Percentiles rank a stretch among this genome's conserved stretches.
Conservation (phyloP, 2,113 vertebrate genomes). For the Caloenas nicobarica region DNA sequence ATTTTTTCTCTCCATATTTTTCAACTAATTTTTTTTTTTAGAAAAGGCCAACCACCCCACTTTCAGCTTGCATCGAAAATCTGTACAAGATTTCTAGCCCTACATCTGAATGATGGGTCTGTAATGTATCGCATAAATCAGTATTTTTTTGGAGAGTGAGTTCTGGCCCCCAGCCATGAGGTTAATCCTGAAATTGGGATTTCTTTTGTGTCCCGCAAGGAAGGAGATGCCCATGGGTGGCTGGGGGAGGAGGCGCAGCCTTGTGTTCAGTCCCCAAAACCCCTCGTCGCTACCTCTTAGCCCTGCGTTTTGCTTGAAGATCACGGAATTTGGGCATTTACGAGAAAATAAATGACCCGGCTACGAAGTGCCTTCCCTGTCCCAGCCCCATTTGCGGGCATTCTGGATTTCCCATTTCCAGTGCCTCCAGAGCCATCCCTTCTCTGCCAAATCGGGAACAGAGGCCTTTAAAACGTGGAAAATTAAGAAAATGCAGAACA, state of each 20-base stretch:
- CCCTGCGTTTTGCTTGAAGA: background rate
- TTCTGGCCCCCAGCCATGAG: rapidly evolving
- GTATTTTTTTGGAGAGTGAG: background rate
- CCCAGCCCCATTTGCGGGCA: background rate
- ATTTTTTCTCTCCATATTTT: constrained; percentile 31
- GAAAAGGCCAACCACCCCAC: background rate
- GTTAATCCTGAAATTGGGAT: rapidly evolving
- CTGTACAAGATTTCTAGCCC: background rate
- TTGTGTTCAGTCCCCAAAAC: too few species aligned
- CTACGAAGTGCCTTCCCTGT: background rate
- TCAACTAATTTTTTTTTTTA: background rate
- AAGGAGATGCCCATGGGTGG: too few species aligned
- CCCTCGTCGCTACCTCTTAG: too few species aligned
- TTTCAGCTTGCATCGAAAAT: background rate
- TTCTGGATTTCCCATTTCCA: background rate
- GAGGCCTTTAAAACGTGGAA: constrained; percentile 76
- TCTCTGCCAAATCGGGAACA: constrained; percentile 66
- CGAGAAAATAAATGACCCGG: background rate
- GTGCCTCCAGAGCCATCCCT: constrained; percentile 11
- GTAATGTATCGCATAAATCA: rapidly evolving
- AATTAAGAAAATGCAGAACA: constrained; percentile 78
- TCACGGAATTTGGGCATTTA: background rate
- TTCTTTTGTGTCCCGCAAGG: rapidly evolving
- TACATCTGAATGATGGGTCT: background rate
- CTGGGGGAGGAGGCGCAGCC: background rate